Conservation (phyloP, 2,797 vertebrate species). For the Taeniopygia guttata region DNA sequence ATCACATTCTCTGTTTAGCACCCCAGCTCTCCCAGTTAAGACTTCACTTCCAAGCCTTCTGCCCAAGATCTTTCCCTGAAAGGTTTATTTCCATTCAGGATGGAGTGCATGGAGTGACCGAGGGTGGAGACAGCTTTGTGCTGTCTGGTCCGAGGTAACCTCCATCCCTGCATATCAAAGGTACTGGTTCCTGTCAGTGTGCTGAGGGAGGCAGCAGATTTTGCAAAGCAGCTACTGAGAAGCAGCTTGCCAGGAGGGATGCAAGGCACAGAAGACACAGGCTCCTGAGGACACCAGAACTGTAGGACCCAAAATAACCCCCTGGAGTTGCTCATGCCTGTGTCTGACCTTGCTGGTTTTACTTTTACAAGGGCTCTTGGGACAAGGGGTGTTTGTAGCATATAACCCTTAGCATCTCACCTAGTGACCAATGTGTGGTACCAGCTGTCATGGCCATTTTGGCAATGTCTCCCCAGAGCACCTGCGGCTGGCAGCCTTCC, state of each 20-base stretch:
- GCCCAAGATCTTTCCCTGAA: neutral
- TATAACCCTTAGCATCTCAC: neutral
- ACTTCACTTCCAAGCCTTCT: neutral
- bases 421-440: neutral
- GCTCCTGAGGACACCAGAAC: neutral
- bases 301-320: neutral
- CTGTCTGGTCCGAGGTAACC: neutral
- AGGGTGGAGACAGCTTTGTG: neutral
- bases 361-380: neutral
- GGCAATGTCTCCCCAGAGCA: neutral
- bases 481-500: neutral
- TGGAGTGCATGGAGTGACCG: neutral
- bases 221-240: neutral
- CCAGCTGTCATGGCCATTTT: neutral
- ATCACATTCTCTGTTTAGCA: neutral
- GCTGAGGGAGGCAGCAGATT: neutral
- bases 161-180: neutral
- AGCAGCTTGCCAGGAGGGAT: neutral
- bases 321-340: neutral
- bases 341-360: neutral
- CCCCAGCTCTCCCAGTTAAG: neutral
- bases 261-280: rapidly evolving
- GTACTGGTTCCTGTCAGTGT: neutral
- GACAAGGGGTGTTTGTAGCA: neutral
- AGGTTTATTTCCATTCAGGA: neutral